Base-by-base conservation (phyloP, 2,797 vertebrate species). In the Helarctos malayanus region DNA sequence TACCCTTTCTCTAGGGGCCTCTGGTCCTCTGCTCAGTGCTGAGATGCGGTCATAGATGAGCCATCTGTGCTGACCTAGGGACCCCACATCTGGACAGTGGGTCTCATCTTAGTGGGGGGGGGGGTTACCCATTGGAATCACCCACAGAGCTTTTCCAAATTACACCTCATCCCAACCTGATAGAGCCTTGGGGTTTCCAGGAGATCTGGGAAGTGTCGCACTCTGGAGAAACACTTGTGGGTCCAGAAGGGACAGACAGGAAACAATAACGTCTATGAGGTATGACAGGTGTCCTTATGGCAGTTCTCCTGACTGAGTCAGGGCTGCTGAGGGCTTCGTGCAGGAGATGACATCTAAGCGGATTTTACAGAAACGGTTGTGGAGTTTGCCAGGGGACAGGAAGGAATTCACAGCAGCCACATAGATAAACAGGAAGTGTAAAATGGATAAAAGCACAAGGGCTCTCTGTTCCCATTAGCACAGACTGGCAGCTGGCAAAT, bases 381-480 rank as follows among this genome's bases (percentile, higher is more conserved):
- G 7, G 35, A 85, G 21, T 57, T 84, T 84, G n/a, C 52, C 49
- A 75, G 49, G 29, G 78, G 32, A 32, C 27, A 65, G 73, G n/a
- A 68, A n/a, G 54, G 41, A 82, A 47, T 56, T 41, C 68, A 76
- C 25, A 7, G 38, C 10, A 54, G 65, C 47, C 14, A 25, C 27
- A 0, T 5, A 54, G 45, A 4, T 9, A 52, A 68, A 19, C 47
- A 19, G 21, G 32, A 82, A 56, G 25, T 27, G 15, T 68, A 41
- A 49, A 94, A 68, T n/a, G 57, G 49, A 13, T 59, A 27, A 75
- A 68, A 91, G 8, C 9, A 76, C 27, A 76, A 29, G 45, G 27
- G 1, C 15, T 5, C 45, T n/a, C n/a, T 1, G 2, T 23, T n/a
- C 12, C 32, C 9, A 0, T 41, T 29, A 54, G 65, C 23, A 18